phyloP scores from a whole-genome alignment of 1,140 invertebrate species.

The Bradysia coprophila region DNA sequence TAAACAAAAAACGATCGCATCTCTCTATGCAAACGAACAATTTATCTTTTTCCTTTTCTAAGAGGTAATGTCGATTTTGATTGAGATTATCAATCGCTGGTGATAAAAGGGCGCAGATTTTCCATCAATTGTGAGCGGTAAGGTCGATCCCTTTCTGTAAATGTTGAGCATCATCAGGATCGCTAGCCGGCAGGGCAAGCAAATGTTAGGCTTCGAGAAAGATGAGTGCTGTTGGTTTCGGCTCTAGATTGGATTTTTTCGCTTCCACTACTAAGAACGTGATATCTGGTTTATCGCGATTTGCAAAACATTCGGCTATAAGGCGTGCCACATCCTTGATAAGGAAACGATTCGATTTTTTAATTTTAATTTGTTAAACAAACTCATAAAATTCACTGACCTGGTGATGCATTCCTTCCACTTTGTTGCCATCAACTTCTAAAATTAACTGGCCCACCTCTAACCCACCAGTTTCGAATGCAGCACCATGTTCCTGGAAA shows the following conservation, averaged over 20 bases:
- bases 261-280: slow-evolving; percentile 79
- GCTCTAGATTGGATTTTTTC: slow-evolving; percentile 76
- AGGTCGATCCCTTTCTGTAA: slow-evolving; percentile 37
- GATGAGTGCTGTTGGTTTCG: slow-evolving; percentile 69
- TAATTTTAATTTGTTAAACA: neutral
- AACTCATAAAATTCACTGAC: slow-evolving; percentile 5
- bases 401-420: slow-evolving; percentile 58
- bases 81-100: no score
- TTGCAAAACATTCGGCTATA: slow-evolving; percentile 76
- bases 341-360: neutral
- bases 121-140: slow-evolving; percentile 23
- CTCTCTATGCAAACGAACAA: neutral
- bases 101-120: neutral
- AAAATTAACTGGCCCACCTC: slow-evolving; percentile 87
- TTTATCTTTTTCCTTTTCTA: neutral
- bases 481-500: slow-evolving; percentile 91
- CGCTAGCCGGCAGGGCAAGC: slow-evolving; percentile 57
- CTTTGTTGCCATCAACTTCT: slow-evolving; percentile 75
- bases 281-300: slow-evolving; percentile 64
- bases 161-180: slow-evolving; percentile 40
- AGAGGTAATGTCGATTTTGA: neutral
- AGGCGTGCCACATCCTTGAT: slow-evolving; percentile 64
- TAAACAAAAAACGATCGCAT: neutral
- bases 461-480: slow-evolving; percentile 75
- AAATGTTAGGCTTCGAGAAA: slow-evolving; percentile 77